Percentiles rank a stretch among this genome's conserved stretches.
These are phyloP conservation scores for Caenorhabditis sp. DNA, from an alignment of 2,888 invertebrate genomes.

Conservation along the genomic window DNA sequence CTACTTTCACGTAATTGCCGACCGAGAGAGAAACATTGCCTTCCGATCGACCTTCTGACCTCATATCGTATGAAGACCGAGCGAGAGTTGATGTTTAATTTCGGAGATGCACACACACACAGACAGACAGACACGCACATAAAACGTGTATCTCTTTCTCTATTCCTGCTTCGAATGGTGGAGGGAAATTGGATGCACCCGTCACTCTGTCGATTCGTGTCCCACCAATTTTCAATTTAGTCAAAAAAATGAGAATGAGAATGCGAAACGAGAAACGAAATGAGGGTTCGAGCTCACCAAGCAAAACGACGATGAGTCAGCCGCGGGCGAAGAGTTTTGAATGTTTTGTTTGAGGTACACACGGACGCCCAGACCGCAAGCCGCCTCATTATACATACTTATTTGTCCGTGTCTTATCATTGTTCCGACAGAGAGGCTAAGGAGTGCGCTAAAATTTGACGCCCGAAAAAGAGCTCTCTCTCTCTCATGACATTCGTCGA, in stretches of 20 bases:
- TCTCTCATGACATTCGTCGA: too few species aligned
- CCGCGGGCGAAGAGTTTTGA: conserved; percentile 1
- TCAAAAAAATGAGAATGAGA: conserved; percentile 11
- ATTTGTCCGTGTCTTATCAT: conserved; percentile 39
- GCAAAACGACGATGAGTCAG: conserved; percentile 23
- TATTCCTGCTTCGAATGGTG: conserved; percentile 14
- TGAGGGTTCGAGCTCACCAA: background rate
- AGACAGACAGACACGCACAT: conserved; percentile 10
- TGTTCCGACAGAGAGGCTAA: conserved; percentile 4
- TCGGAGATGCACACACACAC: conserved; percentile 35
- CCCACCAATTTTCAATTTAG: conserved; percentile 13
- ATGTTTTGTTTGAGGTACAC: conserved; percentile 29
- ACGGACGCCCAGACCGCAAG: background rate
- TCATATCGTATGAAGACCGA: conserved; percentile 14
- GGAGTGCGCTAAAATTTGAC: conserved; percentile 17
- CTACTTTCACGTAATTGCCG: too few species aligned
- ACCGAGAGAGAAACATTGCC: too few species aligned
- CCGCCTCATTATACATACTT: conserved; percentile 38
- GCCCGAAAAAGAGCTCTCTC: too few species aligned
- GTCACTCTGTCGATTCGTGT: conserved; percentile 24
- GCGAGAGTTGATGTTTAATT: conserved; percentile 33
- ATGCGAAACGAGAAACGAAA: conserved; percentile 14
- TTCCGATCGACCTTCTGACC: conserved; percentile 15
- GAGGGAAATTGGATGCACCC: conserved; percentile 45
- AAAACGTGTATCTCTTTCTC: conserved; percentile 17